phyloP scores from a whole-genome alignment of 2,113 vertebrate genomes.

The Sciurus niger region DNA sequence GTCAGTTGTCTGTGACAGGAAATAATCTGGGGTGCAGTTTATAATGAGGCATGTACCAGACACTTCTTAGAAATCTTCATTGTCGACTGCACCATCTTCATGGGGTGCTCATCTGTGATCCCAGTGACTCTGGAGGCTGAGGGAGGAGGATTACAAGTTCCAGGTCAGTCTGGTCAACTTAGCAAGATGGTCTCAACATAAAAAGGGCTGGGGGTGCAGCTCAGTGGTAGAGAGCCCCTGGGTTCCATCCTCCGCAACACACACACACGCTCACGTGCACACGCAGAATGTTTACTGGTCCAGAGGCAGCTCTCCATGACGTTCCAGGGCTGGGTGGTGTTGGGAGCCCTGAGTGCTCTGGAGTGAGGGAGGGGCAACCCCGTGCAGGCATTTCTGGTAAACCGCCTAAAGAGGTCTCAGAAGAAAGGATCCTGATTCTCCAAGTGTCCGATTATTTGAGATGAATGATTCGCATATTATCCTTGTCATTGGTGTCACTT shows the following conservation, averaged over 20 bases:
- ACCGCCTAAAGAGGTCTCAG: not conserved
- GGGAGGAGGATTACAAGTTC: too few relatives aligned
- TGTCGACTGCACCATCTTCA: too few relatives aligned
- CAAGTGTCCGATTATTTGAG: not conserved
- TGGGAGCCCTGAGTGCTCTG: not conserved
- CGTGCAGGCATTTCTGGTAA: not conserved
- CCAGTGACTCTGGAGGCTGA: too few relatives aligned
- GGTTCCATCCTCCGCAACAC: too few relatives aligned
- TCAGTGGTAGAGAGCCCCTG: too few relatives aligned
- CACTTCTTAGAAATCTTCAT: not conserved
- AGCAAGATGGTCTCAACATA: too few relatives aligned
- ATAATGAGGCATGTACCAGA: conserved; percentile 3
- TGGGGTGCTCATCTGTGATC: too few relatives aligned
- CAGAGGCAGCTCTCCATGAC: not conserved
- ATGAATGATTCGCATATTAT: not conserved
- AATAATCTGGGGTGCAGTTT: not conserved
- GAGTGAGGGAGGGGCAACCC: not conserved
- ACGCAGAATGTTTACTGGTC: not conserved
- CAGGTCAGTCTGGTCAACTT: too few relatives aligned
- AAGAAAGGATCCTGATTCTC: not conserved
- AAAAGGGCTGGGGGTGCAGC: too few relatives aligned
- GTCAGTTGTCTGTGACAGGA: not conserved
- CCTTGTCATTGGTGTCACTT: too few relatives aligned
- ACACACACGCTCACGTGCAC: too few relatives aligned
- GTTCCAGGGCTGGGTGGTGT: not conserved